Percentiles rank a stretch among this genome's conserved stretches.
Evolutionary conservation across 2,113 vertebrate species (phyloP).

Genomic region (Sturnira hondurensis): DNA sequence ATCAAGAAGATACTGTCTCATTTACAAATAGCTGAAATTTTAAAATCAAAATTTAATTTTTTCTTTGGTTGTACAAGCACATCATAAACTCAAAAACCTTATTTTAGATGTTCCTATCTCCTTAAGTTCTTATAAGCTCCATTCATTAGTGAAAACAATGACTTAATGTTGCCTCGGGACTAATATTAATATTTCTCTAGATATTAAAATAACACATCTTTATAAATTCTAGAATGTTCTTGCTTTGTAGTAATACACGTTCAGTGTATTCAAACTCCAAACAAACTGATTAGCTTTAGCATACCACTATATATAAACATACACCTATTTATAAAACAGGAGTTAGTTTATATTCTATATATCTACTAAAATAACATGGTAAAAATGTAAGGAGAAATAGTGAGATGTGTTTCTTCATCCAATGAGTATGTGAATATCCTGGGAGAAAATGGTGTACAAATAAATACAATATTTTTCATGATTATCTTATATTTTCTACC

Average conservation of each 20-base stretch:
- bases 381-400: neutral
- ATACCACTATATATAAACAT: neutral
- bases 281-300: neutral
- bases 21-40: neutral
- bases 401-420: neutral
- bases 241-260: neutral
- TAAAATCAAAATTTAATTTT: neutral
- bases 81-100: neutral
- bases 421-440: neutral
- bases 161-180: neutral
- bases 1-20: neutral
- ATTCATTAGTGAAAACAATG: neutral
- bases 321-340: neutral
- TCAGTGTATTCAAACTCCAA: neutral
- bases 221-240: neutral
- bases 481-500: neutral
- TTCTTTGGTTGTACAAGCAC: neutral
- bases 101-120: neutral
- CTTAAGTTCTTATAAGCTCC: neutral
- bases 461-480: neutral
- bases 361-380: neutral
- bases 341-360: neutral
- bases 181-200: neutral
- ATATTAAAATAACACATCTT: conserved; percentile 1
- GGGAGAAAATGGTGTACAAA: neutral